Base-by-base conservation (phyloP, 2,113 vertebrate species). In the Platycercus adscitus region DNA sequence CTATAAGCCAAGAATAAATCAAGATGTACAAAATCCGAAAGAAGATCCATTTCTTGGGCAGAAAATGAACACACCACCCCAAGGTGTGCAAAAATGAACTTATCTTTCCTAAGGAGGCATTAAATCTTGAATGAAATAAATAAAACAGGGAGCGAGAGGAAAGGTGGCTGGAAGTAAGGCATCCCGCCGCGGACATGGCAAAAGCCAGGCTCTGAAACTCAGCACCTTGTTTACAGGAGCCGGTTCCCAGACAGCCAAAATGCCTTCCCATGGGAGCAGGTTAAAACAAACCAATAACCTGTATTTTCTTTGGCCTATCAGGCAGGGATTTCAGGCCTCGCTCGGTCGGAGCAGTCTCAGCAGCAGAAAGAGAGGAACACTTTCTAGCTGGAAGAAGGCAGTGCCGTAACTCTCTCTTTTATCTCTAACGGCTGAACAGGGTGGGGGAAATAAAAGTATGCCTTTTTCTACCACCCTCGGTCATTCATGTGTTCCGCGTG, bases 31-130 rank as follows among this genome's bases (percentile, higher is more conserved):
- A 97, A 98, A 98, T 98, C 97, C 93, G 83, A 98, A 97, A 98
- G 98, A 97, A 98, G 99, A 99, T 99, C 99, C 98, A 99, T 99
- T 99, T 98, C 97, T 98, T 97, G 97, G 98, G 97, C 97, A 98
- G 97, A 98, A 98, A 98, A 98, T 98, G 98, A 98, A 97, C 98
- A 98, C 96, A 98, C 97, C 95, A 97, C 97, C 97, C 94, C 92
- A 96, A 97, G 95, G 96, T 98, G 97, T 97, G 94, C 96, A 98
- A 95, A 97, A 98, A 96, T 89, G 91, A 98, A 98, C 97, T 96
- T 97, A 97, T 98, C 96, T 98, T 98, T 98, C 94, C 97, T 94
- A 92, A 97, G 96, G 91, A 97, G 96, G 94, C 95, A 97, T 97
- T 98, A 97, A 97, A 97, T 97, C 88, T 88, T 52, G n/a, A 92